Evolutionary conservation across 1,140 invertebrate species (phyloP).

Genomic region (Callitettix versicolor): DNA sequence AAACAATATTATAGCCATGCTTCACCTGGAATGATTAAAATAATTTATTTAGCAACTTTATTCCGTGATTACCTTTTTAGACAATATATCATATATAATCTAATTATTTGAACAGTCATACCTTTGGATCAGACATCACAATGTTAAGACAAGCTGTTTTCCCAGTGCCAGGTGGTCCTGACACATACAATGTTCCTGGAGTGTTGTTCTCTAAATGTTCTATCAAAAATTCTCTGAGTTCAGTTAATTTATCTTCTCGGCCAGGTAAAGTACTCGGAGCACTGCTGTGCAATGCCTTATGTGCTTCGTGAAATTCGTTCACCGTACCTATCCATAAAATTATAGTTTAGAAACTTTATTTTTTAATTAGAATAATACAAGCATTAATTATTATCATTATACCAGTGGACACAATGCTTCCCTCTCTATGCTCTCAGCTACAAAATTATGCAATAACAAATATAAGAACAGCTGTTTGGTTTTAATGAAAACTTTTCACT

Average conservation of each 20-base stretch:
- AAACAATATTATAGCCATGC: slow-evolving; percentile 51
- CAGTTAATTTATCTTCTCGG: slow-evolving; percentile 61
- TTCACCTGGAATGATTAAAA: slow-evolving; percentile 32
- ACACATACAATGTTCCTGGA: slow-evolving; percentile 82
- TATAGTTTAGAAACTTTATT: no score
- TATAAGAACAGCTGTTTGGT: no score
- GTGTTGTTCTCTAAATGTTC: slow-evolving; percentile 50
- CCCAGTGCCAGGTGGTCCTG: slow-evolving; percentile 91
- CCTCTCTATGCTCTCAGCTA: no score
- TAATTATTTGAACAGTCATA: slow-evolving; percentile 21
- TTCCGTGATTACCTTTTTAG: neutral
- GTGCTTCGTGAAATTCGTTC: slow-evolving; percentile 14
- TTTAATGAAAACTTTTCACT: no score
- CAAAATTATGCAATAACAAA: no score
- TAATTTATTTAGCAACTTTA: slow-evolving; percentile 16
- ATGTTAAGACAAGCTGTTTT: slow-evolving; percentile 81
- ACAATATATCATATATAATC: slow-evolving; percentile 1
- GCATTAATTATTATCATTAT: no score
- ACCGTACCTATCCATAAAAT: neutral
- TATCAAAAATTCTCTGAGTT: slow-evolving; percentile 57
- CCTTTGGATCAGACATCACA: slow-evolving; percentile 49
- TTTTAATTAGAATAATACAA: no score
- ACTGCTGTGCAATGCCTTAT: slow-evolving; percentile 56
- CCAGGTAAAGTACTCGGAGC: slow-evolving; percentile 57
- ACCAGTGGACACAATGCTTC: no score